Base-by-base conservation (phyloP, 2,888 invertebrate species). In the Andrena hattorfiana region DNA sequence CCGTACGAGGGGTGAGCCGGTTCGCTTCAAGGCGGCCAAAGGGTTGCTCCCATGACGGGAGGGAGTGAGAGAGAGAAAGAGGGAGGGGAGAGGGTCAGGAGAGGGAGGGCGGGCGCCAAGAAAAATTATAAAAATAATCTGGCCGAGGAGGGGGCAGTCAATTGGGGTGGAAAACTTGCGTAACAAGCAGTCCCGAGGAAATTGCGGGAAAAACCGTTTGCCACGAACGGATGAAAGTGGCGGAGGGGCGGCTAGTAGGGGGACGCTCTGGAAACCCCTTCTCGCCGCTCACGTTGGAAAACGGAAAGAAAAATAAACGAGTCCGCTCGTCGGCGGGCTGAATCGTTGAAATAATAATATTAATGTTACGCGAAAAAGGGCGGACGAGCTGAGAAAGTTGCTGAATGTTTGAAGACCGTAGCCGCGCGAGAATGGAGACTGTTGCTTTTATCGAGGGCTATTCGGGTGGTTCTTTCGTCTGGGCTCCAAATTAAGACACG, bases 61-160 rank as follows among this genome's bases (percentile, higher is more conserved):
- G 88, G 86, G 83, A 23, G 23, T 0, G 23, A 56, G 23, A 4
- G n/a, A 23, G 54, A 54, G 54, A 10, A 13, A 20, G 88, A 88
- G 83, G 81, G 32, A 32, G 16, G 23, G 23, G 26, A 2, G 23
- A 10, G 23, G 56, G 20, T 23, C 10, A 87, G 88, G 83, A 81
- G 88, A 88, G 81, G 81, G 88, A 86, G 87, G 85, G 85, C 82
- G 87, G 85, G 89, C 87, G 89, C 89, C 89, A 88, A 91, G 91
- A 91, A 91, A 92, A 92, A 92, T 92, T 92, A 90, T 92, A 90
- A 92, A 93, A 92, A 92, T 93, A 93, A 93, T 93, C 91, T 91
- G 89, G 80, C 83, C 88, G 89, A 87, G 90, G 90, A 84, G 86
- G 89, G 86, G 86, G 89, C 89, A 91, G 90, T 92, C 92, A 91